These are phyloP conservation scores for Parthenolecanium corni DNA, from an alignment of 2,888 invertebrate genomes.

Conservation along the genomic window DNA sequence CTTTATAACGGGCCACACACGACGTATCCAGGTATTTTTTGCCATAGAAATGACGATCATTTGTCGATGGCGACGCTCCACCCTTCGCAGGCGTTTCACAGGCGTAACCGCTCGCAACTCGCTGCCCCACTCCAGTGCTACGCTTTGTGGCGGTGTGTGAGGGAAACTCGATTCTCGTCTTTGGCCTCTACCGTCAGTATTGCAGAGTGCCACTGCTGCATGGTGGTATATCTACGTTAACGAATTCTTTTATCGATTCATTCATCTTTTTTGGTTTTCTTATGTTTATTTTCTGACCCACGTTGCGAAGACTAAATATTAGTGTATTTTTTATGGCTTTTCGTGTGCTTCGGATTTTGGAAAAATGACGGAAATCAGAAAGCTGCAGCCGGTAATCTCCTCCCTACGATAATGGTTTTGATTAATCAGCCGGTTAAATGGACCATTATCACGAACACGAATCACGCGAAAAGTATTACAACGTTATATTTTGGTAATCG, in stretches of 20 bases:
- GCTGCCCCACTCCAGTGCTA: neutral
- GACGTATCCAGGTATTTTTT: constrained; percentile 24
- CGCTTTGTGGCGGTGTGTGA: neutral
- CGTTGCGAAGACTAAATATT: too few species aligned
- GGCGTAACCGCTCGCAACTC: neutral
- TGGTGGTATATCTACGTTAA: too few species aligned
- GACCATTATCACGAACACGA: constrained; percentile 11
- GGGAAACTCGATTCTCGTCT: neutral
- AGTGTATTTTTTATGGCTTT: too few species aligned
- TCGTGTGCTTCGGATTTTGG: too few species aligned
- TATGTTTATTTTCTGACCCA: too few species aligned
- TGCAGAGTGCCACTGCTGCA: too few species aligned
- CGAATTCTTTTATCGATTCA: too few species aligned
- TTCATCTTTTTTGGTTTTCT: too few species aligned
- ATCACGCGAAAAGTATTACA: constrained; percentile 6
- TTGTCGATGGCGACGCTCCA: constrained; percentile 5
- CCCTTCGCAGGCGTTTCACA: neutral
- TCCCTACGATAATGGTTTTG: constrained; percentile 9
- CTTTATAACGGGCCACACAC: constrained; percentile 29
- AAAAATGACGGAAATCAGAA: too few species aligned
- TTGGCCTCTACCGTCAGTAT: neutral
- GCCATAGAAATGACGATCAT: constrained; percentile 20
- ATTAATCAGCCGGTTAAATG: constrained; percentile 5
- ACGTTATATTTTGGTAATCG: too few species aligned
- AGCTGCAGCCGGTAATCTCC: constrained; percentile 1